Evolutionary conservation across 2,797 vertebrate species (phyloP).

Genomic region (Setipinna tenuifilis): DNA sequence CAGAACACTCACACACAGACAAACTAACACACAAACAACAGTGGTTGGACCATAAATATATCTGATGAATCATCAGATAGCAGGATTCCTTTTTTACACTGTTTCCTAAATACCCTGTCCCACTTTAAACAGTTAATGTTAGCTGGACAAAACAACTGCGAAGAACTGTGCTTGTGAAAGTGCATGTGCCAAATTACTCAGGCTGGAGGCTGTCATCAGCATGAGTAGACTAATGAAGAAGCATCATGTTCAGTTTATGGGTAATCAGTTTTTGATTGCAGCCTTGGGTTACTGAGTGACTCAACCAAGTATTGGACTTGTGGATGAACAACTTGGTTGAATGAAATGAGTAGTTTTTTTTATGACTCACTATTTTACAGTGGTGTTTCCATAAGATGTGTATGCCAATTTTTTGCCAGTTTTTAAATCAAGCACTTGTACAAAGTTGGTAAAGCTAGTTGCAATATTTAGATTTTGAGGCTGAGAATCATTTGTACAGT

Average conservation of each 20-base stretch:
- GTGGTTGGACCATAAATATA: background rate
- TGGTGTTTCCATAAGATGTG: background rate
- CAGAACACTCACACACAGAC: background rate
- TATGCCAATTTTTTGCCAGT: constrained; percentile 10
- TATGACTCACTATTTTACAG: constrained; percentile 22
- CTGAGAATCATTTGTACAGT: background rate
- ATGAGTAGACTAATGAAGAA: background rate
- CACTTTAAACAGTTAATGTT: background rate
- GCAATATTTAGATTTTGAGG: background rate
- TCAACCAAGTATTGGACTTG: background rate
- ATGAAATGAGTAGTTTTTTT: background rate
- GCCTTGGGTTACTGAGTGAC: background rate
- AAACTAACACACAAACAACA: background rate
- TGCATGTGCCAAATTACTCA: background rate
- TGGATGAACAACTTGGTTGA: constrained; percentile 1
- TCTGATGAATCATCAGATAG: constrained; percentile 7
- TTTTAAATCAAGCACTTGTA: constrained; percentile 10
- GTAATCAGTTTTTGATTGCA: background rate
- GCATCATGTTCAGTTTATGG: background rate
- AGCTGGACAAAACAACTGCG: background rate
- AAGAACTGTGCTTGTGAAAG: background rate
- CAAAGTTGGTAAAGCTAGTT: background rate
- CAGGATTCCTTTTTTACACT: background rate
- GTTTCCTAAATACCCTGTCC: background rate
- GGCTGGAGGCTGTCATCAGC: background rate